A percentile compares a stretch with the other conserved stretches of the same genome.
These are phyloP conservation scores for Oxyscelio sp. DNA, from an alignment of 2,888 invertebrate species.

Conservation along the genomic window DNA sequence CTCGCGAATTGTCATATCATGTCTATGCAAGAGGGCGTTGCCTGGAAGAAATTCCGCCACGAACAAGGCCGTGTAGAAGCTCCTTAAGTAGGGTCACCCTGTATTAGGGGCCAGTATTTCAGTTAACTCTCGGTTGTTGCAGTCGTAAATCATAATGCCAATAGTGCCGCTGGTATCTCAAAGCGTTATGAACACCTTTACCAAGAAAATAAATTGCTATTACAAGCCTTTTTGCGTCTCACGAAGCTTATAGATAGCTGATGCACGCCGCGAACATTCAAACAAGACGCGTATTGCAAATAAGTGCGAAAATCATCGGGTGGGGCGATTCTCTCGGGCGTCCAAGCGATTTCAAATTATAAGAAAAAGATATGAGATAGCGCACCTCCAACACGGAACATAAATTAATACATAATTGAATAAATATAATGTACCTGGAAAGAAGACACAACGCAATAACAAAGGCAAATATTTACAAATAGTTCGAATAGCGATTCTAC, in stretches of 20 bases:
- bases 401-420: constrained; percentile 35
- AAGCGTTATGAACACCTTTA: constrained; percentile 57
- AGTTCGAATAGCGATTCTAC: not conserved
- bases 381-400: constrained; percentile 1
- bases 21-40: constrained; percentile 63
- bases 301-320: constrained; percentile 28
- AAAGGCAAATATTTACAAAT: constrained; percentile 19
- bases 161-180: constrained; percentile 58
- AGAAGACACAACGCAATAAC: constrained; percentile 1
- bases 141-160: constrained; percentile 76
- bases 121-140: constrained; percentile 76
- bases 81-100: constrained; percentile 74
- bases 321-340: constrained; percentile 21
- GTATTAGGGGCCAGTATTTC: constrained; percentile 76
- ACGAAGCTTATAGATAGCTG: constrained; percentile 14
- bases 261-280: constrained; percentile 32
- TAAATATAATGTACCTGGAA: not conserved
- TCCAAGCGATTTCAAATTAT: constrained; percentile 12
- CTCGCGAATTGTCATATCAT: constrained; percentile 58
- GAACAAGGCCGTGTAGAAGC: constrained; percentile 58
- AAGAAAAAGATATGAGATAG: constrained; percentile 14
- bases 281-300: constrained; percentile 42
- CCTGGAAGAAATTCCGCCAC: constrained; percentile 66
- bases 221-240: constrained; percentile 74
- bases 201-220: constrained; percentile 63